Percentiles rank a stretch among this genome's conserved stretches.
phyloP scores from a whole-genome alignment of 2,113 vertebrate species.

The Panthera leo region DNA sequence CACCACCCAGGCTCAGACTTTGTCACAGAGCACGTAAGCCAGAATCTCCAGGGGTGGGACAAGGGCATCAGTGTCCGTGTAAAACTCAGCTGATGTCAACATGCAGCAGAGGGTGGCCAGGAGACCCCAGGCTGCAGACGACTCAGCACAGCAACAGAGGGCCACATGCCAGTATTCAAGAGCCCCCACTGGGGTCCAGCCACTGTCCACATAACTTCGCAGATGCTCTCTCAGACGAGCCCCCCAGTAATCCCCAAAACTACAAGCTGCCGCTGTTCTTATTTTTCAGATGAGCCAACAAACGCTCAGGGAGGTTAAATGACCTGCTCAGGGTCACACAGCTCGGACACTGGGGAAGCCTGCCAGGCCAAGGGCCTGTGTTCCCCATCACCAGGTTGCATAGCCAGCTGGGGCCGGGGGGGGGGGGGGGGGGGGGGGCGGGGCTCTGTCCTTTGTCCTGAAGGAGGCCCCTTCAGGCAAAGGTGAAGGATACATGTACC shows the following conservation, averaged over 20 bases:
- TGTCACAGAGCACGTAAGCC: too few species aligned
- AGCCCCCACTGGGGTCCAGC: background rate
- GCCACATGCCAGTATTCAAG: background rate
- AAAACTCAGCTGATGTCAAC: background rate
- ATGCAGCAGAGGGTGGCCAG: rapidly evolving
- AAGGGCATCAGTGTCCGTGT: rapidly evolving
- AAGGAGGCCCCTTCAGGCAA: background rate
- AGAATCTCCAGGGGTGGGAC: background rate
- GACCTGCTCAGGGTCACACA: background rate
- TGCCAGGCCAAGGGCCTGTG: background rate
- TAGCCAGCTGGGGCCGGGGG: too few species aligned
- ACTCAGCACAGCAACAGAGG: background rate
- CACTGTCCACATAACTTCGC: too few species aligned
- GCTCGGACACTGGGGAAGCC: rapidly evolving
- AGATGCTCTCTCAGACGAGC: too few species aligned
- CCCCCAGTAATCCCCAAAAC: background rate
- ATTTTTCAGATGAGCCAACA: background rate
- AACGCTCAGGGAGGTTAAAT: background rate
- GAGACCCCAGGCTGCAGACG: background rate
- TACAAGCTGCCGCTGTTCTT: background rate
- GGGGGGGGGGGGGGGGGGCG: background rate
- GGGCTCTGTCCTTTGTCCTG: background rate
- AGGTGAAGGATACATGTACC: background rate
- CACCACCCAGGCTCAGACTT: background rate
- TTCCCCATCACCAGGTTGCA: rapidly evolving